Evolutionary conservation across 2,888 invertebrate genomes (phyloP).

Genomic region (Cephus sareptanus): DNA sequence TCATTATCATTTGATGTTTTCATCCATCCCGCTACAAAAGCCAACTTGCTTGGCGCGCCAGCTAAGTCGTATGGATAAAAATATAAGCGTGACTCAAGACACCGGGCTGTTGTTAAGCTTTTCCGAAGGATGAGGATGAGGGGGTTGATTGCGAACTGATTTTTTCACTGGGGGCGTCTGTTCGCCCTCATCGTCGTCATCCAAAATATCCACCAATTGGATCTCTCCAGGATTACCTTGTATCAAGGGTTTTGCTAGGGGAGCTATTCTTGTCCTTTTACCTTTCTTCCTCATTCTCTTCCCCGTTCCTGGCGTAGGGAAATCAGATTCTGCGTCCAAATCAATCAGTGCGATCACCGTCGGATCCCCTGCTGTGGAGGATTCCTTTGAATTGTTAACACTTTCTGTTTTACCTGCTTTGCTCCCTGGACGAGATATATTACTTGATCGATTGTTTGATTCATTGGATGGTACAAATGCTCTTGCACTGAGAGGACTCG

Average conservation of each 20-base stretch:
- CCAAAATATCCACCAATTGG: slow-evolving; percentile 31
- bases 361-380: slow-evolving; percentile 13
- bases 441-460: background rate
- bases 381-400: slow-evolving; percentile 6
- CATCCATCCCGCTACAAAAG: background rate
- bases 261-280: slow-evolving; percentile 32
- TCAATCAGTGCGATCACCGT: slow-evolving; percentile 38
- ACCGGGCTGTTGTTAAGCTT: slow-evolving; percentile 40
- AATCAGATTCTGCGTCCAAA: slow-evolving; percentile 47
- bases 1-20: background rate
- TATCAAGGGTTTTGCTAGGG: slow-evolving; percentile 28
- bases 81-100: slow-evolving; percentile 25
- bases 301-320: slow-evolving; percentile 24
- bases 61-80: background rate
- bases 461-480: background rate
- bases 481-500: background rate
- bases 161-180: slow-evolving; percentile 40
- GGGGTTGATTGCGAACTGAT: slow-evolving; percentile 25
- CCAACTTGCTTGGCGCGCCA: background rate
- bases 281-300: slow-evolving; percentile 22
- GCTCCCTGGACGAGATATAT: background rate
- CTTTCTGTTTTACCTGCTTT: slow-evolving; percentile 6
- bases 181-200: slow-evolving; percentile 34
- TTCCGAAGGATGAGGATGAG: slow-evolving; percentile 28
- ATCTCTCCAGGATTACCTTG: slow-evolving; percentile 27